Evolutionary conservation across 2,113 vertebrate species (phyloP).

Genomic region (Colistium nudipinnis): DNA sequence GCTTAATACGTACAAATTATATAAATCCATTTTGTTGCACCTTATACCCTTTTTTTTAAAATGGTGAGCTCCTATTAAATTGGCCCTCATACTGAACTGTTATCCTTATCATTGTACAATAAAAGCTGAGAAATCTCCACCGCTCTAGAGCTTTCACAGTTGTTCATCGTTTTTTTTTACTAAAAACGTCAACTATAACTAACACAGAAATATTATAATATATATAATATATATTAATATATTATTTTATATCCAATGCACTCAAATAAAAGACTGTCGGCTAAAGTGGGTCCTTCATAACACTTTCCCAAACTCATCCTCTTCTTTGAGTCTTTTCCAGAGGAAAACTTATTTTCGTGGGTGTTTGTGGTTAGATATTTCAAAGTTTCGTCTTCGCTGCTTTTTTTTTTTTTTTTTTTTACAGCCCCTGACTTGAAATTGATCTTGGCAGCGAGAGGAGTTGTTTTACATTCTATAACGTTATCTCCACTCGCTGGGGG

Average conservation of each 20-base stretch:
- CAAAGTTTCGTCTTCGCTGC: constrained; percentile 33
- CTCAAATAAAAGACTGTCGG: too few species aligned
- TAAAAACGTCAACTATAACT: too few species aligned
- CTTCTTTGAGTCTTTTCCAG: constrained; percentile 3
- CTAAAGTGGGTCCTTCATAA: too few species aligned
- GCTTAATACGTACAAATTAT: constrained; percentile 12
- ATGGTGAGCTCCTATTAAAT: not conserved
- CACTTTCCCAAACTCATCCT: not conserved
- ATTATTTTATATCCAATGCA: too few species aligned
- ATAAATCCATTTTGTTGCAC: constrained; percentile 9
- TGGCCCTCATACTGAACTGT: not conserved
- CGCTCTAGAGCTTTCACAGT: not conserved
- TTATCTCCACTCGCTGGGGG: constrained; percentile 43
- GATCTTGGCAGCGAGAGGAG: constrained; percentile 46
- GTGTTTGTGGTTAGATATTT: constrained; percentile 28
- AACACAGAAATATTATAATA: too few species aligned
- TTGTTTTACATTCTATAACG: constrained; percentile 54
- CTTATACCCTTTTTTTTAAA: not conserved
- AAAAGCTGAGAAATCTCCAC: not conserved
- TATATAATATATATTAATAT: too few species aligned
- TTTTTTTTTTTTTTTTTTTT: constrained; percentile 11
- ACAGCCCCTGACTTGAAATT: constrained; percentile 43
- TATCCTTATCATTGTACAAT: not conserved
- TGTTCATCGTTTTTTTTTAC: too few species aligned
- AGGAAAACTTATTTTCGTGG: constrained; percentile 12